Conservation (phyloP, 2,113 vertebrate genomes). For the Gulo gulo region DNA sequence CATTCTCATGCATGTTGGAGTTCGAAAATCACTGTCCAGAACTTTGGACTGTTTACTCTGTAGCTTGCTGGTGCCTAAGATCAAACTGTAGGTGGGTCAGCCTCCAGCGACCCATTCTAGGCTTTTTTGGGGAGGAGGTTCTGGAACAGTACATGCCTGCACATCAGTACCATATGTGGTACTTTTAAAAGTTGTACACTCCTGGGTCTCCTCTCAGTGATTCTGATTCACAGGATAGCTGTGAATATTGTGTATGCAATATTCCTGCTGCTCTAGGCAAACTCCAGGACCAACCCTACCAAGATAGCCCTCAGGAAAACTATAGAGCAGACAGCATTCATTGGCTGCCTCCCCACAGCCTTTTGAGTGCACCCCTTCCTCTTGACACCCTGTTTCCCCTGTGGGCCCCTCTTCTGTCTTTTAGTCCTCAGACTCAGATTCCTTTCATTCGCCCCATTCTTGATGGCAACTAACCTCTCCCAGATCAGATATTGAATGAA, state of each 20-base stretch:
- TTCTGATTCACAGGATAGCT: neutral
- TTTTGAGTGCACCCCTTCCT: neutral
- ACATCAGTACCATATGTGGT: neutral
- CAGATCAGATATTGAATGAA: conserved; percentile 4
- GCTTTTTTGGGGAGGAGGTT: neutral
- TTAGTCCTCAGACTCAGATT: neutral
- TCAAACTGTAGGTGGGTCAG: neutral
- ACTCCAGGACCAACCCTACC: too few species aligned
- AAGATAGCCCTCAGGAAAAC: neutral
- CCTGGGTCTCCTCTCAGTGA: neutral
- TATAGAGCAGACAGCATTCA: neutral
- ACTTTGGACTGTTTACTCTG: neutral
- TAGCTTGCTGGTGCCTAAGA: neutral
- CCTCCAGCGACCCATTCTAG: neutral
- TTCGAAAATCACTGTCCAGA: neutral
- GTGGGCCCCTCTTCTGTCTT: neutral
- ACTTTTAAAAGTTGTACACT: neutral
- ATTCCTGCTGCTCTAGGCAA: neutral
- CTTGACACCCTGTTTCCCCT: neutral
- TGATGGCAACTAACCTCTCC: neutral
- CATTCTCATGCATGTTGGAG: neutral
- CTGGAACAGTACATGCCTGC: accelerated
- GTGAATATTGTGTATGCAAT: neutral
- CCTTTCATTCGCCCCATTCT: neutral
- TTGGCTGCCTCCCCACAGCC: neutral